A percentile compares a stretch with the other conserved stretches of the same genome.
phyloP scores from a whole-genome alignment of 2,113 vertebrate genomes.

The Mirounga angustirostris region DNA sequence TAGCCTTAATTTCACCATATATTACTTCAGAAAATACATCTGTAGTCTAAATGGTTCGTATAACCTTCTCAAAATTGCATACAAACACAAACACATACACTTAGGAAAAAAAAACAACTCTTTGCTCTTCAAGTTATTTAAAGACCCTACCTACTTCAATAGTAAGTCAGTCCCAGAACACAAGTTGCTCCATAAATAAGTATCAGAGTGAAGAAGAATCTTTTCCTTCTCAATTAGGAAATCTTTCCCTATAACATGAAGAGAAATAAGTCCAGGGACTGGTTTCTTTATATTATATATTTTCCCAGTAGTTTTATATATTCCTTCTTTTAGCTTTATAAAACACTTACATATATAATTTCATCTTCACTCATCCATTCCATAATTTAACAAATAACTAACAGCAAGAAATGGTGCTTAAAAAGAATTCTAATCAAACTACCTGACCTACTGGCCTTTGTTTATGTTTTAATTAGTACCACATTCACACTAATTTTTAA shows the following conservation, averaged over 20 bases:
- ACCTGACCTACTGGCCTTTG: neutral
- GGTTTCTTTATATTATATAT: neutral
- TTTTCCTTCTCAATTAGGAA: neutral
- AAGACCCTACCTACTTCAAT: neutral
- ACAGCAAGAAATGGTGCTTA: neutral
- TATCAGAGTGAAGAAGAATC: neutral
- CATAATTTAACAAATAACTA: neutral
- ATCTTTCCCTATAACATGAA: neutral
- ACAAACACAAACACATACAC: neutral
- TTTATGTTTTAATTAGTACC: neutral
- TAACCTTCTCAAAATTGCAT: neutral
- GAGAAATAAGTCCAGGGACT: neutral
- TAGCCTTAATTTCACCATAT: neutral
- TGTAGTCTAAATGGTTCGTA: neutral
- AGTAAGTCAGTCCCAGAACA: neutral
- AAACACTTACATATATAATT: neutral
- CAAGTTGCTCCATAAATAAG: neutral
- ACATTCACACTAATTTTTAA: neutral
- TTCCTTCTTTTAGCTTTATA: neutral
- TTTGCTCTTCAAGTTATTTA: neutral
- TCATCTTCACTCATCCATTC: neutral
- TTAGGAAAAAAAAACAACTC: neutral
- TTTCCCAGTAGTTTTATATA: neutral
- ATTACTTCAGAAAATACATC: constrained; percentile 51
- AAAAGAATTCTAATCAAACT: constrained; percentile 20